phyloP scores from a whole-genome alignment of 2,888 invertebrate species.

The Chloroclysta siterata region DNA sequence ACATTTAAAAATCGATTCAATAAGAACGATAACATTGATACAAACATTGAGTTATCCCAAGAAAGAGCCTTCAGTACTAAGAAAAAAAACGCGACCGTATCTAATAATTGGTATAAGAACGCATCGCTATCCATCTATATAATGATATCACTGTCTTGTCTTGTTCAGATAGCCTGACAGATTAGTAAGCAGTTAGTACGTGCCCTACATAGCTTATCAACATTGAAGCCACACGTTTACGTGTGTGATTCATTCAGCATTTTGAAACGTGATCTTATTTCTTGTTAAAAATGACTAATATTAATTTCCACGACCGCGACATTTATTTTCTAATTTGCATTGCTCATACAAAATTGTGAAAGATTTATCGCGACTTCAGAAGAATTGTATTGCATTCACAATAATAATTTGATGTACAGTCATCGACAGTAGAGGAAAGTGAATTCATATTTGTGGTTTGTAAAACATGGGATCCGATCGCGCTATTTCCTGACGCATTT shows the following conservation, averaged over 20 bases:
- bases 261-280: constrained; percentile 29
- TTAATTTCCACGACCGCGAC: constrained; percentile 7
- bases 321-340: constrained; percentile 3
- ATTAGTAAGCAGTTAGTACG: constrained; percentile 25
- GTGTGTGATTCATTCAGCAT: constrained; percentile 44
- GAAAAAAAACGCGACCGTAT: constrained; percentile 15
- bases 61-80: constrained; percentile 11
- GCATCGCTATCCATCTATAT: constrained; percentile 33
- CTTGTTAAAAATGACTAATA: constrained; percentile 23
- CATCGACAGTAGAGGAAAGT: too few species aligned
- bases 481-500: too few species aligned
- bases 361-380: neutral
- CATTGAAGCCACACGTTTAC: constrained; percentile 24
- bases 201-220: constrained; percentile 56
- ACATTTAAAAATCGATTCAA: neutral
- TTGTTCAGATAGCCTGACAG: constrained; percentile 38
- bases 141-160: constrained; percentile 53
- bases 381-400: neutral
- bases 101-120: constrained; percentile 15
- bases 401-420: too few species aligned
- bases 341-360: neutral
- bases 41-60: constrained; percentile 9
- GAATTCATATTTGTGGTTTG: too few species aligned
- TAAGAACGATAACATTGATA: neutral
- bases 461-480: too few species aligned